Evolutionary conservation across 2,888 invertebrate genomes (phyloP).

Genomic region (Aleiodes leptofemur): DNA sequence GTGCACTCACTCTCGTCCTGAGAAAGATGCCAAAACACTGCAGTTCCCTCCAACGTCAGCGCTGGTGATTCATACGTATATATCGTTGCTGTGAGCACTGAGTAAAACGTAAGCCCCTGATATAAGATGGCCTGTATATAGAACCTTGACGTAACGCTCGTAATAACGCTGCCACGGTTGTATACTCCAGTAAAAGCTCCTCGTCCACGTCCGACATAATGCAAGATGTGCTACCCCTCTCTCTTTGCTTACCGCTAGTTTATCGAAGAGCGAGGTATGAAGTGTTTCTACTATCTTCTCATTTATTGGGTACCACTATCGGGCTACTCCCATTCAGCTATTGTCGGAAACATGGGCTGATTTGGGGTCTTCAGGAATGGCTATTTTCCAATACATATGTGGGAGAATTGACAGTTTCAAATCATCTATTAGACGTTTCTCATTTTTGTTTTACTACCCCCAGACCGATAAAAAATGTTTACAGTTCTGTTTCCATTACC

Average conservation of each 20-base stretch:
- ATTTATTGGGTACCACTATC: neutral
- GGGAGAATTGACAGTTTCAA: neutral
- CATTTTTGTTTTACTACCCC: too few relatives aligned
- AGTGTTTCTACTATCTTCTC: conserved; percentile 4
- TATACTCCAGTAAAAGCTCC: conserved; percentile 7
- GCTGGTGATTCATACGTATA: conserved; percentile 41
- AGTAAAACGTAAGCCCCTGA: conserved; percentile 37
- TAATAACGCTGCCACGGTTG: conserved; percentile 35
- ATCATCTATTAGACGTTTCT: too few relatives aligned
- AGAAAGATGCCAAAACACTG: neutral
- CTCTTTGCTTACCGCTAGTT: neutral
- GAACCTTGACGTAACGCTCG: conserved; percentile 40
- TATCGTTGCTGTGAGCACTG: conserved; percentile 19
- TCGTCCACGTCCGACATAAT: conserved; percentile 9
- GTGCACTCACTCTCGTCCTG: conserved; percentile 36
- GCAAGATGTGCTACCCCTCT: neutral
- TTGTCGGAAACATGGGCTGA: conserved; percentile 11
- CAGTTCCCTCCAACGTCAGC: neutral
- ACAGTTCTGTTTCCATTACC: too few relatives aligned
- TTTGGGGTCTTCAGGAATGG: neutral
- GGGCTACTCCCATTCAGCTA: conserved; percentile 16
- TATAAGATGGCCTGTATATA: conserved; percentile 25
- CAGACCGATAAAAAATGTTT: too few relatives aligned
- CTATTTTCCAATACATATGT: conserved; percentile 20
- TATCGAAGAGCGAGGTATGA: neutral